Percentiles rank a stretch among this genome's conserved stretches.
phyloP scores from a whole-genome alignment of 2,888 invertebrate species.

The Drosophila koepferae region DNA sequence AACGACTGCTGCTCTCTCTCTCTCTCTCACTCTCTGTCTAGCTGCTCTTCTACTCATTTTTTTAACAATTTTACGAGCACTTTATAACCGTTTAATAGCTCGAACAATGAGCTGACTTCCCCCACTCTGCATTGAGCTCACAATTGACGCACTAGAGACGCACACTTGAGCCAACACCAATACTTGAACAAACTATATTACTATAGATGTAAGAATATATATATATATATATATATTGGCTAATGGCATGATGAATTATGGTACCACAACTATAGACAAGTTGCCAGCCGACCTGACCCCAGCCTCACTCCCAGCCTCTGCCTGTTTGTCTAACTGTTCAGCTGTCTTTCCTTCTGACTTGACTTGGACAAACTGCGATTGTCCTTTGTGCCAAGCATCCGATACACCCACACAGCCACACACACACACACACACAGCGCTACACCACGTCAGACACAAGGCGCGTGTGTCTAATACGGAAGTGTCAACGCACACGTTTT shows the following conservation, averaged over 20 bases:
- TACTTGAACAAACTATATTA: conserved; percentile 49
- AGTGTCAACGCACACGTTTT: conserved; percentile 71
- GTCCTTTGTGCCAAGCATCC: conserved; percentile 60
- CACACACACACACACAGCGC: conserved; percentile 14
- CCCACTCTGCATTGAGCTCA: not conserved
- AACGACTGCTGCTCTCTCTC: conserved; percentile 10
- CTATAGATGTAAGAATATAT: conserved; percentile 14
- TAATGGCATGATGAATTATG: conserved; percentile 76
- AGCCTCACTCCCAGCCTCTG: not conserved
- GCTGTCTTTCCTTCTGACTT: conserved; percentile 35
- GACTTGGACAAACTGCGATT: conserved; percentile 56
- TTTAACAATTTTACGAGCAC: conserved; percentile 71
- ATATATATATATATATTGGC: conserved; percentile 49
- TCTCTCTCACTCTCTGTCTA: not conserved
- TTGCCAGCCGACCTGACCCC: conserved; percentile 25
- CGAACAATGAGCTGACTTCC: conserved; percentile 62
- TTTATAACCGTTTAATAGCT: conserved; percentile 78
- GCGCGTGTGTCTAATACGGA: conserved; percentile 74
- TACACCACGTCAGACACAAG: conserved; percentile 30
- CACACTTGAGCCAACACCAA: conserved; percentile 58
- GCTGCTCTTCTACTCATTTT: conserved; percentile 37
- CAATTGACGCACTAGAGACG: conserved; percentile 67
- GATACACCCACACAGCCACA: conserved; percentile 35
- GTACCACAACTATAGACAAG: conserved; percentile 51
- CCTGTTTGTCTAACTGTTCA: conserved; percentile 13